Base-by-base conservation (phyloP, 2,113 vertebrate species). In the Andinoacara biseriatus region DNA sequence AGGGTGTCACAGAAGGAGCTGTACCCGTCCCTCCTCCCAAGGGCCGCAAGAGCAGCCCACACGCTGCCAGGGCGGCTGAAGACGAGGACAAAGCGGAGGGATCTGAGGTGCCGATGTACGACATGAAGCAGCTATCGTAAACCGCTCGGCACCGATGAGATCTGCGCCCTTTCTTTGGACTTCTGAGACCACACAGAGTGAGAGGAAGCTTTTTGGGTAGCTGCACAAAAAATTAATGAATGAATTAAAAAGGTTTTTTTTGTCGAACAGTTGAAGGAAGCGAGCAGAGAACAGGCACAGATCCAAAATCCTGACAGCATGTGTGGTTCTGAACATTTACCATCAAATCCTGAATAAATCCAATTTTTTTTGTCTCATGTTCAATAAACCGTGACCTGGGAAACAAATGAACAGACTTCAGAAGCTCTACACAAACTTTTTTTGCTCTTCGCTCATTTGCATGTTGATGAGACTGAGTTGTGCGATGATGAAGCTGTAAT, bases 101-200 rank as follows among this genome's bases (percentile, higher is more conserved):
- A 84, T 93, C 96, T 0, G 96, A 97, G 65, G 95, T 96, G 31
- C 95, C 94, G 0, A 93, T 95, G 91, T 94, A 98, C 81, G 97
- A 98, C 93, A 96, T 99, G 93, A 99, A 99, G 92, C 97, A 97
- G 89, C 94, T 97, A 2, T 95, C 95, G 1, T 97, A 96, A 93
- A 26, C 56, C 20, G 1, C 52, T 8, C 2, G 8, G 18, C 49
- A 18, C 5, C 5, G 1, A 26, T 5, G 13, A 67, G 52, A 81
- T 56, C 69, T 20, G 83, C 2, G 10, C 43, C 22, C 18, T 85
- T 82, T 57, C 59, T 81, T 82, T 83, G 88, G 83, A 87, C 82
- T 56, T 58, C 74, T 78, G 83, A 83, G 86, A 86, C 79, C 81
- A 63, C 81, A 52, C 29, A 49, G 65, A 43, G 65, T 18, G 14